These are phyloP conservation scores for Paragorgia papillata DNA, from an alignment of 92 coral and sea anemone species.

Conservation along the genomic window DNA sequence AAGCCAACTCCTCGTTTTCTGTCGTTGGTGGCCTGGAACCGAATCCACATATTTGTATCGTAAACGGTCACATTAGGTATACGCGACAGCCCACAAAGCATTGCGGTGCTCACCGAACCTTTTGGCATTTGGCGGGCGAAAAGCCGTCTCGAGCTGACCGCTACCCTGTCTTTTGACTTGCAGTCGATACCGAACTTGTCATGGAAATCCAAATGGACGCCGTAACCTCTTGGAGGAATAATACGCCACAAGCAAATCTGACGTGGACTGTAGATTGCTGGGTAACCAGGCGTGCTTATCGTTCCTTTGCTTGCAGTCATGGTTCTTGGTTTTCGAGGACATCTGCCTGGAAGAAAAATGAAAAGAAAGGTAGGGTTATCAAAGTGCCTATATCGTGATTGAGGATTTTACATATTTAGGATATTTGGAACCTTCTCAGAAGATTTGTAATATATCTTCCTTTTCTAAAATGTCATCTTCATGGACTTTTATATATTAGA, in stretches of 20 bases:
- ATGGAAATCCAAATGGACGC: slow-evolving; percentile 69
- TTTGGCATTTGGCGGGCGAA: not conserved
- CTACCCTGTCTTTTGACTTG: slow-evolving; percentile 62
- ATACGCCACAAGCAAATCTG: slow-evolving; percentile 88
- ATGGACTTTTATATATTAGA: too few species aligned
- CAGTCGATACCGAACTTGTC: slow-evolving; percentile 63
- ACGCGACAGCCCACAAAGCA: slow-evolving; percentile 69
- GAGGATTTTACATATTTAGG: too few species aligned
- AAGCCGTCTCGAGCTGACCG: slow-evolving; percentile 65
- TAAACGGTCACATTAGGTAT: slow-evolving; percentile 79
- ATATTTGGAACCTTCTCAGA: too few species aligned
- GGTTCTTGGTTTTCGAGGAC: slow-evolving; percentile 63
- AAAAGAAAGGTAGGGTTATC: too few species aligned
- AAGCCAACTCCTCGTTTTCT: slow-evolving; percentile 71
- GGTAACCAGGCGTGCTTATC: slow-evolving; percentile 80
- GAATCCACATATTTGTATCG: slow-evolving; percentile 71
- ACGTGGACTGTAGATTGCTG: slow-evolving; percentile 52
- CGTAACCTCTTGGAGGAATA: slow-evolving; percentile 45
- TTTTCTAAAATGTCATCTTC: too few species aligned
- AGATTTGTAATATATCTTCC: too few species aligned
- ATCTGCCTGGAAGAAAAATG: slow-evolving; percentile 57
- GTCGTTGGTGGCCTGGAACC: slow-evolving; percentile 64
- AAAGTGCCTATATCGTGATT: too few species aligned
- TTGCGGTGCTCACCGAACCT: slow-evolving; percentile 58
- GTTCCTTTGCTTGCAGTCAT: slow-evolving; percentile 59